Base-by-base conservation (phyloP, 2,113 vertebrate genomes). In the Nibea coibor region DNA sequence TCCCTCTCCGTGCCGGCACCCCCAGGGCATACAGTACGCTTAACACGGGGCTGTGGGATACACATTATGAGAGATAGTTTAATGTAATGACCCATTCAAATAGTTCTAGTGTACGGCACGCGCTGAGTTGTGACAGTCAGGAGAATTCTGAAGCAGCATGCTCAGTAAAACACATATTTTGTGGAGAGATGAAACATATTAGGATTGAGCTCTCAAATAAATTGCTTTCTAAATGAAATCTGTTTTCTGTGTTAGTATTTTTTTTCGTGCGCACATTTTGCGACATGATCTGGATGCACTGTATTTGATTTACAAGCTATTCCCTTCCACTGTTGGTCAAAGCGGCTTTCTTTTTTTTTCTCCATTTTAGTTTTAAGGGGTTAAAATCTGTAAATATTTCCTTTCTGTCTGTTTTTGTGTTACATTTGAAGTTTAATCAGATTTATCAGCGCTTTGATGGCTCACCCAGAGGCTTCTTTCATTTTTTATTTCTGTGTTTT, bases 31-130 rank as follows among this genome's bases (percentile, higher is more conserved):
- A 78, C 72, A 82, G 81, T 54, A 48, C 66, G 67, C 84, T 86
- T 78, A 78, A 87, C 89, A 66, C 39, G 72, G 82, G 86, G 80
- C 88, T 82, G 62, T 63, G 69, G 86, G 85, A 90, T 86, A 53
- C 79, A 71, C 69, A 92, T 93, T 89, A 94, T 73, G 82, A 85
- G 86, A 88, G 84, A 89, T 66, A 86, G 84, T 93, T 93, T 94
- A 93, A 94, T 87, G 89, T 93, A 94, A 94, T 93, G 92, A 84
- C 79, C 87, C 86, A 78, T 91, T 91, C 81, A 89, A 69, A 80
- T 72, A 83, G 76, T 75, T 87, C 78, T 88, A 74, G 58, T 85
- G 66, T 82, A 70, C 58, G 26, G 53, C 50, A 82, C 76, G 78
- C 66, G 64, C 54, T 85, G 58, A 89, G 87, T 82, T 87, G 59